Percentiles rank a stretch among this genome's conserved stretches.
phyloP scores from a whole-genome alignment of 2,888 invertebrate genomes.

The Argyresthia goedartella region DNA sequence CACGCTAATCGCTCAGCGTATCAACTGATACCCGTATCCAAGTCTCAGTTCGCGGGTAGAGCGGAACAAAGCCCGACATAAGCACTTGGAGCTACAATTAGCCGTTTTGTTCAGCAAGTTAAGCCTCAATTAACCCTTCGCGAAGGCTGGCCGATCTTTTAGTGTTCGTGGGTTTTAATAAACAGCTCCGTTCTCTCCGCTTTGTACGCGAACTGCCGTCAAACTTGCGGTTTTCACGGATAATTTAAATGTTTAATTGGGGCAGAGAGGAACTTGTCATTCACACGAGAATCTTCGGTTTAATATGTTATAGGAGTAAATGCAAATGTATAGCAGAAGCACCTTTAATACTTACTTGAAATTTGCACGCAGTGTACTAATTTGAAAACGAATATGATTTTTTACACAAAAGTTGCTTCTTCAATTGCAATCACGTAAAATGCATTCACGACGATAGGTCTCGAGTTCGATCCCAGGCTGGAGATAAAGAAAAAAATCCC shows the following conservation, averaged over 20 bases:
- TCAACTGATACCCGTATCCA: too few relatives aligned
- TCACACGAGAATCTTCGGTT: background rate
- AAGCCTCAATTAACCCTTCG: slow-evolving; percentile 59
- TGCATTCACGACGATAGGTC: too few relatives aligned
- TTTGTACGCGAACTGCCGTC: slow-evolving; percentile 31
- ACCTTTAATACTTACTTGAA: too few relatives aligned
- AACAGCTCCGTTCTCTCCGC: slow-evolving; percentile 31
- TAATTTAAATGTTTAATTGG: background rate
- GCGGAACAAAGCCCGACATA: slow-evolving; percentile 34
- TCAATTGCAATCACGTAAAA: background rate
- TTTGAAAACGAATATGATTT: too few relatives aligned
- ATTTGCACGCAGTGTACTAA: too few relatives aligned
- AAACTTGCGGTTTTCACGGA: slow-evolving; percentile 25
- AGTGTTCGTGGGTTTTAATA: slow-evolving; percentile 36
- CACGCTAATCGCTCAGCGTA: too few relatives aligned
- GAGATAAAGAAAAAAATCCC: too few relatives aligned
- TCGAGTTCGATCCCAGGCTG: too few relatives aligned
- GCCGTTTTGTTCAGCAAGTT: slow-evolving; percentile 57
- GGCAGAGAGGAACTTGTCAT: background rate
- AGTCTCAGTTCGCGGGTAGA: background rate
- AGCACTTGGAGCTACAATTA: slow-evolving; percentile 60
- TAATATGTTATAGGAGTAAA: background rate
- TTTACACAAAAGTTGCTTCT: background rate
- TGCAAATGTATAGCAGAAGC: background rate
- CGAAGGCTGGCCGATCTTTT: slow-evolving; percentile 34